A percentile compares a stretch with the other conserved stretches of the same genome.
phyloP scores from a whole-genome alignment of 2,888 invertebrate genomes.

The Eudemis profundana region DNA sequence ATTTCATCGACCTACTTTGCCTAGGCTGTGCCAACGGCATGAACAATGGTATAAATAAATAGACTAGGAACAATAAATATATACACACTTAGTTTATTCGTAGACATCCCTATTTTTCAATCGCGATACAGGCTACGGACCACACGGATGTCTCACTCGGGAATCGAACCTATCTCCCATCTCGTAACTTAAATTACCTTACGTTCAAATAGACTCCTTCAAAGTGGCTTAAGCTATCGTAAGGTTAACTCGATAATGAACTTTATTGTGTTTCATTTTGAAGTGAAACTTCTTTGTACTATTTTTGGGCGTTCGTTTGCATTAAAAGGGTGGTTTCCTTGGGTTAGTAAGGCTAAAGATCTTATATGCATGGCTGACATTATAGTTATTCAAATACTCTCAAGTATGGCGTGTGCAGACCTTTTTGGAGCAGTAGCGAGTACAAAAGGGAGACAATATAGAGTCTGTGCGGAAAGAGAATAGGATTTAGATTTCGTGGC shows the following conservation, averaged over 20 bases:
- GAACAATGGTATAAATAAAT: no score
- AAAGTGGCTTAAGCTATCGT: not conserved
- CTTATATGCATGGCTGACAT: not conserved
- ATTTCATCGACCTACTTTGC: no score
- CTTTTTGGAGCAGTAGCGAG: not conserved
- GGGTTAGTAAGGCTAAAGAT: not conserved
- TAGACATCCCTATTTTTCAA: slow-evolving; percentile 26
- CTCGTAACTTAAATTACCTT: slow-evolving; percentile 25
- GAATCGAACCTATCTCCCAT: slow-evolving; percentile 34
- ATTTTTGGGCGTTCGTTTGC: not conserved
- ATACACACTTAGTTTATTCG: not conserved
- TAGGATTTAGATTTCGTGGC: no score
- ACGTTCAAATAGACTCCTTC: not conserved
- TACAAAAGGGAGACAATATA: not conserved
- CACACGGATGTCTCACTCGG: slow-evolving; percentile 43
- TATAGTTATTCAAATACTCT: not conserved
- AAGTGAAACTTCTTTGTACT: no score
- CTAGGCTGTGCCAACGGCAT: no score
- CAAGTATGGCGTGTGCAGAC: not conserved
- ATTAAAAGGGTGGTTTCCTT: not conserved
- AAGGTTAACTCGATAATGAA: not conserved
- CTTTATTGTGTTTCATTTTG: not conserved
- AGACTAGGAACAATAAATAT: no score
- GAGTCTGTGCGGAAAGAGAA: no score
- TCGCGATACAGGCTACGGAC: slow-evolving; percentile 33